Conservation (phyloP, 1,140 invertebrate genomes). For the Drosophila pachea region DNA sequence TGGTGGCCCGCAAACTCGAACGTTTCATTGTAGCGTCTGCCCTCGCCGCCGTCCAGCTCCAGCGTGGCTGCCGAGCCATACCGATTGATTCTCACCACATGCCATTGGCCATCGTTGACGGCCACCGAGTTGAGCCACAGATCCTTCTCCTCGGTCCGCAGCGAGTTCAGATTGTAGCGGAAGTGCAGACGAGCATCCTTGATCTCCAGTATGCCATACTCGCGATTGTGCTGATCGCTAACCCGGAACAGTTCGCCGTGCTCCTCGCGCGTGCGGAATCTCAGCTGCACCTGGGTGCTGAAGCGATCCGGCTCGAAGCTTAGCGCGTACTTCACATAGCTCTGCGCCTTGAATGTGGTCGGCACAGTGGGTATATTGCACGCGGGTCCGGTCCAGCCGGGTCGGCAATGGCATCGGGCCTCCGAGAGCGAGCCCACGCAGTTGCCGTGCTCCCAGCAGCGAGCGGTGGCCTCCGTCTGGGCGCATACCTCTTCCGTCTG, state of each 20-base stretch:
- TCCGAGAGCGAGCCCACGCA: slow-evolving; percentile 95
- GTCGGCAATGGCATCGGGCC: slow-evolving; percentile 93
- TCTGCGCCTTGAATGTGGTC: slow-evolving; percentile 92
- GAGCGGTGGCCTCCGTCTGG: slow-evolving; percentile 87
- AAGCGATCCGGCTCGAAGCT: slow-evolving; percentile 96
- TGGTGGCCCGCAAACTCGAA: slow-evolving; percentile 94
- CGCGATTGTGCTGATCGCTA: slow-evolving; percentile 95
- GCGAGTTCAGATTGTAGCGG: slow-evolving; percentile 94
- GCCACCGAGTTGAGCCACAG: slow-evolving; percentile 93
- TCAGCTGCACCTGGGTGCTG: slow-evolving; percentile 93
- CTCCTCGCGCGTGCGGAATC: slow-evolving; percentile 94
- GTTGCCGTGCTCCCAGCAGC: slow-evolving; percentile 94
- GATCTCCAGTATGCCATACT: slow-evolving; percentile 96
- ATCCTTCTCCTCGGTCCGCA: slow-evolving; percentile 92
- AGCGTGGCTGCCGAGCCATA: slow-evolving; percentile 96
- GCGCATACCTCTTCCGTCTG: slow-evolving; percentile 94
- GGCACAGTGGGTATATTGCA: slow-evolving; percentile 92
- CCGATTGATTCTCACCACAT: slow-evolving; percentile 92
- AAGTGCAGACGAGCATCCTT: slow-evolving; percentile 94
- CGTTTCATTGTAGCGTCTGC: slow-evolving; percentile 95
- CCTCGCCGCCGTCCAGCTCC: slow-evolving; percentile 96
- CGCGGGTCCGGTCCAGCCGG: slow-evolving; percentile 92
- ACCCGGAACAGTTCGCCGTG: slow-evolving; percentile 95
- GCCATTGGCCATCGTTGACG: slow-evolving; percentile 98
- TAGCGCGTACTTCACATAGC: slow-evolving; percentile 96